Percentiles rank a stretch among this genome's conserved stretches.
Conservation (phyloP, 2,797 vertebrate species). For the Hypotaenidia okinawae region DNA sequence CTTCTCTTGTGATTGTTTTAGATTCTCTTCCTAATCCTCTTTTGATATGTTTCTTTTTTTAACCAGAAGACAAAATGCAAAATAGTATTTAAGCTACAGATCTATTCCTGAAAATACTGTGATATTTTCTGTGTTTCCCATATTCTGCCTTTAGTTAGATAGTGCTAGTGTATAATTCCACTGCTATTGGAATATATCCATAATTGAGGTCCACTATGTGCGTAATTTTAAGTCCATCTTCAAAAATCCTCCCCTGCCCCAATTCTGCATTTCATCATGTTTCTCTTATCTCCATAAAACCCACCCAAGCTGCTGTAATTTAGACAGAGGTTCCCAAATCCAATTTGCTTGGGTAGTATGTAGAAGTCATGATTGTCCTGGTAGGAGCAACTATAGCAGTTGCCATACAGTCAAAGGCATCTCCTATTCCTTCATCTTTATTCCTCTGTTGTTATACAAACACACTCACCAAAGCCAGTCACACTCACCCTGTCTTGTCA, state of each 20-base stretch:
- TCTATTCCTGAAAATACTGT: not conserved
- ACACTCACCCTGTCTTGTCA: not conserved
- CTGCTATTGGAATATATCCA: not conserved
- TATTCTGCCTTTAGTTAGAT: not conserved
- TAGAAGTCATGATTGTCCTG: not conserved
- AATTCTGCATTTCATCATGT: not conserved
- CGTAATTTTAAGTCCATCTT: not conserved
- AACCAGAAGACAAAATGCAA: conserved; percentile 1
- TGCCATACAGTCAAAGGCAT: not conserved
- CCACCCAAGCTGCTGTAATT: not conserved
- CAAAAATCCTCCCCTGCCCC: not conserved
- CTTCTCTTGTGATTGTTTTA: not conserved
- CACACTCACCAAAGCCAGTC: not conserved
- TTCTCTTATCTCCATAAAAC: not conserved
- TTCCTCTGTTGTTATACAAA: not conserved
- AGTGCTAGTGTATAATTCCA: not conserved
- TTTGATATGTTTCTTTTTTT: not conserved
- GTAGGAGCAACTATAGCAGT: not conserved
- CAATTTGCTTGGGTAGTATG: not conserved
- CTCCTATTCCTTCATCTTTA: not conserved
- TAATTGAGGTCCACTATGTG: not conserved
- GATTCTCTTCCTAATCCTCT: not conserved
- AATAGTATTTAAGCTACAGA: not conserved
- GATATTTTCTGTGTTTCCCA: not conserved
- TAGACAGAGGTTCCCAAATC: not conserved